Conservation (phyloP, 2,797 vertebrate genomes). For the Salmo trutta region DNA sequence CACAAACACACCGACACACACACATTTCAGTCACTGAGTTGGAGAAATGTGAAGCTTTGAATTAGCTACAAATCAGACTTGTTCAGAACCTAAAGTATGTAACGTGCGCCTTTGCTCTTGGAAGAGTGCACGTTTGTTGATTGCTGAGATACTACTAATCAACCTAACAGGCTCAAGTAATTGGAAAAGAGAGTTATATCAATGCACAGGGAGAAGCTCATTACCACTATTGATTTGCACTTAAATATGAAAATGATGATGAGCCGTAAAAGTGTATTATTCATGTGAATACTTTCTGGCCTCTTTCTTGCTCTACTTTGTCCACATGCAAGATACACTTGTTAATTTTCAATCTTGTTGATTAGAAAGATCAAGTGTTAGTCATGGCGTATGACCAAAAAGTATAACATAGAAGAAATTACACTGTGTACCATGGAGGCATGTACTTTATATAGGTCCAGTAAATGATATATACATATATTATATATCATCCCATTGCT, state of each 20-base stretch:
- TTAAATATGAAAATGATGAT: slow-evolving; percentile 50
- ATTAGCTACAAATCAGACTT: background rate
- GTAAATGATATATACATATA: too few relatives aligned
- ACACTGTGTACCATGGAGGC: too few relatives aligned
- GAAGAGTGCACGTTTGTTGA: slow-evolving; percentile 23
- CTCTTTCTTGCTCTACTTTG: background rate
- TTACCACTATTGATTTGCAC: slow-evolving; percentile 40
- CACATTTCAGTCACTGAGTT: background rate
- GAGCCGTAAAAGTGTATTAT: slow-evolving; percentile 27
- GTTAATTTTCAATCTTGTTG: background rate
- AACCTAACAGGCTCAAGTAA: slow-evolving; percentile 29
- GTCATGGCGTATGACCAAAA: background rate
- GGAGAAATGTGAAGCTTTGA: background rate
- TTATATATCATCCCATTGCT: too few relatives aligned
- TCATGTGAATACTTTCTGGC: slow-evolving; percentile 3
- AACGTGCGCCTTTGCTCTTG: background rate
- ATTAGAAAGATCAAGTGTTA: slow-evolving; percentile 1
- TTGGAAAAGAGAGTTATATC: slow-evolving; percentile 7
- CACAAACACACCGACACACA: background rate
- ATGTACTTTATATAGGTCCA: too few relatives aligned
- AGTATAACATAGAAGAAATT: background rate
- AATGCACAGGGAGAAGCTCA: slow-evolving; percentile 17
- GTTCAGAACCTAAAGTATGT: background rate
- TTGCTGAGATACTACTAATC: slow-evolving; percentile 24
- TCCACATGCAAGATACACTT: background rate